Percentiles rank a stretch among this genome's conserved stretches.
These are phyloP conservation scores for Idris sp. DNA, from an alignment of 1,140 invertebrate genomes.

Conservation along the genomic window DNA sequence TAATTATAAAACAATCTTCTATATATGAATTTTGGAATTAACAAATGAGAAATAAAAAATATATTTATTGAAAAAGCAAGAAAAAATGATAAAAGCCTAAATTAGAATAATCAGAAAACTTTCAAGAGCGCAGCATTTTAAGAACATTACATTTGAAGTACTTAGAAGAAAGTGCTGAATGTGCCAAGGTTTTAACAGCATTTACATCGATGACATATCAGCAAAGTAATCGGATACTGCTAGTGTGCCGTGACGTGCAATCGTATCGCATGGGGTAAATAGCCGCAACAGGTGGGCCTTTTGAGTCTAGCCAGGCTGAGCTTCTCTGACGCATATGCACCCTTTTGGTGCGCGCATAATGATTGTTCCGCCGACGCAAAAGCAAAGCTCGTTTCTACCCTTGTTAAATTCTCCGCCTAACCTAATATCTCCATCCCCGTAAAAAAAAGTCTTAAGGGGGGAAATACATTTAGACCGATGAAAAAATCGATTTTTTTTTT, in stretches of 20 bases:
- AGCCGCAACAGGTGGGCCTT: constrained; percentile 73
- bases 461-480: no score
- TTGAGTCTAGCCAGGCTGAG: constrained; percentile 52
- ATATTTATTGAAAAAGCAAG: no score
- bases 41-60: no score
- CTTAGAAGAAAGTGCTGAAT: constrained; percentile 31
- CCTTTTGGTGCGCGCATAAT: constrained; percentile 62
- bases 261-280: constrained; percentile 54
- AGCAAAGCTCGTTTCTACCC: constrained; percentile 39
- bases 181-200: constrained; percentile 46
- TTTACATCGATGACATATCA: constrained; percentile 60
- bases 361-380: constrained; percentile 32
- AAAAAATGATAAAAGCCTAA: constrained; percentile 10
- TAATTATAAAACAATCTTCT: no score
- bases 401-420: constrained; percentile 45
- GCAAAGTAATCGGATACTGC: constrained; percentile 50
- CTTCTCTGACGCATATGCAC: constrained; percentile 53
- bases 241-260: constrained; percentile 43
- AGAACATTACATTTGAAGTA: constrained; percentile 5
- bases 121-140: no score
- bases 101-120: no score
- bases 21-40: no score
- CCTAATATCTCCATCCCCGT: constrained; percentile 41
- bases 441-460: no score
- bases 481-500: no score